Conservation (phyloP, 2,113 vertebrate genomes). For the Neofelis nebulosa region DNA sequence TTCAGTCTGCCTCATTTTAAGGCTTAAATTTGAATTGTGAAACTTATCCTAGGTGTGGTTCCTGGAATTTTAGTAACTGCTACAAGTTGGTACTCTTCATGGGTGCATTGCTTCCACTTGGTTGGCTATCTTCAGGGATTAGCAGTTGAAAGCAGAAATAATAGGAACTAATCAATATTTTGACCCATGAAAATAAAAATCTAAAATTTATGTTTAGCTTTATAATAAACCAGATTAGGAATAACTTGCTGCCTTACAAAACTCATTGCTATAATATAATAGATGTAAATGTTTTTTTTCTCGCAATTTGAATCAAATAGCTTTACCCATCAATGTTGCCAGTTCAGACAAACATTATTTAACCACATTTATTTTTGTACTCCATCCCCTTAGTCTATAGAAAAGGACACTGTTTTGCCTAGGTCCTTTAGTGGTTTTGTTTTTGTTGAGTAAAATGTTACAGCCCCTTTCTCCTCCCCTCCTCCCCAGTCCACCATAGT, state of each 20-base stretch:
- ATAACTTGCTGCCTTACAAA: background rate
- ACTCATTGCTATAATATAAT: background rate
- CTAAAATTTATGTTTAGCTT: background rate
- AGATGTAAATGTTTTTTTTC: background rate
- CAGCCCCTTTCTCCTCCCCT: background rate
- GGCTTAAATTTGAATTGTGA: background rate
- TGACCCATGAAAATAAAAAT: background rate
- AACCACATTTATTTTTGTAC: background rate
- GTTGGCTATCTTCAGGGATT: background rate
- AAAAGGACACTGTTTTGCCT: background rate
- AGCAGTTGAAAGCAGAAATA: background rate
- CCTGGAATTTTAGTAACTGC: background rate
- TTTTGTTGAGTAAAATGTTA: background rate
- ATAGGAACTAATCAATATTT: background rate
- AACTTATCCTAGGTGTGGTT: background rate
- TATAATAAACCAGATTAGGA: background rate
- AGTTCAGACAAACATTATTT: background rate
- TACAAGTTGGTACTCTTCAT: background rate
- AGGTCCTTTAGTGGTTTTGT: background rate
- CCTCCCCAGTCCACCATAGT: background rate
- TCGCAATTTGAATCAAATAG: background rate
- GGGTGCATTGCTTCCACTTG: background rate
- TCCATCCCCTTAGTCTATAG: background rate
- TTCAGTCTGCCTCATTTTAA: background rate
- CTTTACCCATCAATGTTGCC: background rate